These are phyloP conservation scores for Drosophila limbata DNA, from an alignment of 2,888 invertebrate species.

Conservation along the genomic window DNA sequence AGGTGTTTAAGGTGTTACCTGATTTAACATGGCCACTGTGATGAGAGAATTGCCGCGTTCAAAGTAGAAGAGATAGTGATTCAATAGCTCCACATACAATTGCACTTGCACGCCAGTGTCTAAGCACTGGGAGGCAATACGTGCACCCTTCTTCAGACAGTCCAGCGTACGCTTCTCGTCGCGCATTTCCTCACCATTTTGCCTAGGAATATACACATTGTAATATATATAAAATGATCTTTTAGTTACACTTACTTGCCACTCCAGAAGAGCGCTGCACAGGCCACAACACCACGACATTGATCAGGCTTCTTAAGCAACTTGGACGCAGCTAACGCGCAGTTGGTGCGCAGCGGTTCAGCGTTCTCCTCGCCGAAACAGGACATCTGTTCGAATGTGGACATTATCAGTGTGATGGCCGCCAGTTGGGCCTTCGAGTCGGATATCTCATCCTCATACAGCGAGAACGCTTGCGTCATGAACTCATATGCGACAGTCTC, in stretches of 20 bases:
- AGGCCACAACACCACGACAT: conserved; percentile 96
- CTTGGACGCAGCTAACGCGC: conserved; percentile 97
- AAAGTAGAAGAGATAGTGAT: conserved; percentile 96
- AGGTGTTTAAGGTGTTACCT: conserved; percentile 82
- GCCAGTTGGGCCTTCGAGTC: conserved; percentile 98
- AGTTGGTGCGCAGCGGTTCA: conserved; percentile 97
- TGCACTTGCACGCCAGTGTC: conserved; percentile 98
- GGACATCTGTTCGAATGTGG: conserved; percentile 96
- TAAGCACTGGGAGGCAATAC: conserved; percentile 99
- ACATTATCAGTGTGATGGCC: conserved; percentile 97
- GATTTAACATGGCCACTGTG: conserved; percentile 87
- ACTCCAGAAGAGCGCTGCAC: conserved; percentile 99
- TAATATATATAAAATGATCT: not conserved
- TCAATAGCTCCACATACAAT: conserved; percentile 96
- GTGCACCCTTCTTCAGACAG: conserved; percentile 97
- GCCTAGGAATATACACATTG: conserved; percentile 58
- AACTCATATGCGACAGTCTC: conserved; percentile 99
- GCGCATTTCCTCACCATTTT: conserved; percentile 88
- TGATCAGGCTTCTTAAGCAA: conserved; percentile 99
- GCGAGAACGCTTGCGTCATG: conserved; percentile 95
- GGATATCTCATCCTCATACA: conserved; percentile 99
- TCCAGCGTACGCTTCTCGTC: conserved; percentile 97
- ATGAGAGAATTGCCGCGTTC: conserved; percentile 92
- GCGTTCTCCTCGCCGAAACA: conserved; percentile 99
- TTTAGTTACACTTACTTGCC: conserved; percentile 87